Base-by-base conservation (phyloP, 2,113 vertebrate genomes). In the Malurus alboscapulatus region DNA sequence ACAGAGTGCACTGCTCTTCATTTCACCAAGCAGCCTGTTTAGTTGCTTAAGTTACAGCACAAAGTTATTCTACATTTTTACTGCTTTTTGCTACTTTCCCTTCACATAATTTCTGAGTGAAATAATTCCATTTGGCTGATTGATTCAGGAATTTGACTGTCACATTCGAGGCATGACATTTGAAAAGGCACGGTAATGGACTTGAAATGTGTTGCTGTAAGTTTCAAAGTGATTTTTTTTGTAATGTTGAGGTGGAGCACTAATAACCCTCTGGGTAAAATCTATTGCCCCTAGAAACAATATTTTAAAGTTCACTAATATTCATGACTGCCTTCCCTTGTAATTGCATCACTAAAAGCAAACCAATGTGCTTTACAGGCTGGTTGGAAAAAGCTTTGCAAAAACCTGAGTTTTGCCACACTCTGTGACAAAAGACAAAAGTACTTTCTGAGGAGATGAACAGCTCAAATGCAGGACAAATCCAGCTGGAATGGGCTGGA, bases 71-170 rank as follows among this genome's bases (percentile, higher is more conserved):
- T 68, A 4, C n/a, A 6, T 75, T 95, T 76, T 92, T 78, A 62
- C 44, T 79, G n/a, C 68, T 87, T 88, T 87, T 79, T 95, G 27
- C 68, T 90, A 4, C 38, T 79, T 93, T 87, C 8, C 82, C 26
- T 77, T 90, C 79, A 71, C 30, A 32, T 92, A 40, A 86, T 91
- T 85, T 92, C 88, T 61, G 45, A 81, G 42, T 72, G 50, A 95
- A 95, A 92, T 65, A 96, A 86, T 96, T 95, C 58, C 54, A 24
- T 81, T 92, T 87, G 83, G 47, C 91, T 90, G 85, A 95, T 90
- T 82, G 87, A 96, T 92, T 95, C 74, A 62, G 95, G 88, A 93
- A 87, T 94, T 93, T 94, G 61, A 53, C 68, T 92, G 91, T 92
- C 48, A 29, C 45, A 63, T 88, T 85, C 2, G 0, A 95, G 74